These are phyloP conservation scores for Ectropis crepuscularia DNA, from an alignment of 2,888 invertebrate species.

Conservation along the genomic window DNA sequence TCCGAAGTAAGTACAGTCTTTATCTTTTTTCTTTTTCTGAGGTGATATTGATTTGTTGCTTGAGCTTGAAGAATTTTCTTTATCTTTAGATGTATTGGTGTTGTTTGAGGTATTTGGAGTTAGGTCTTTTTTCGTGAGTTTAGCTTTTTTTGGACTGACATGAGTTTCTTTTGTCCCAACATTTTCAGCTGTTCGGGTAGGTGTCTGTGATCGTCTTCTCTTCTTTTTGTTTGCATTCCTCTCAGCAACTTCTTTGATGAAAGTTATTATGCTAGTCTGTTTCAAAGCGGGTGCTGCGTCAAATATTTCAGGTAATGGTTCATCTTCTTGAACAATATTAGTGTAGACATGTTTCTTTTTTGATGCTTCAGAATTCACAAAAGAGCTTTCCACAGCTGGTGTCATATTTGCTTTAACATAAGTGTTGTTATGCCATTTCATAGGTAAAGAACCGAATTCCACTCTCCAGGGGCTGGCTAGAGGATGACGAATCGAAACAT, in stretches of 20 bases:
- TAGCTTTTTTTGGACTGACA: conserved; percentile 43
- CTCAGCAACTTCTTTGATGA: conserved; percentile 72
- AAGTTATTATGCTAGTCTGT: conserved; percentile 78
- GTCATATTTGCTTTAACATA: conserved; percentile 81
- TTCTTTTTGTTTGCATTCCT: conserved; percentile 67
- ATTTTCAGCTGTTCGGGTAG: conserved; percentile 59
- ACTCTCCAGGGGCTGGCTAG: conserved; percentile 78
- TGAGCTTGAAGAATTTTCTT: conserved; percentile 44
- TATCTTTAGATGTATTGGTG: conserved; percentile 46
- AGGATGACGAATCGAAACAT: conserved; percentile 64
- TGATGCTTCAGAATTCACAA: conserved; percentile 59
- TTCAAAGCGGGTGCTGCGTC: conserved; percentile 59
- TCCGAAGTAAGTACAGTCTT: conserved; percentile 71
- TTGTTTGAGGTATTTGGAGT: conserved; percentile 35
- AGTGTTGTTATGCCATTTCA: conserved; percentile 76
- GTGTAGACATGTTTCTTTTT: conserved; percentile 79
- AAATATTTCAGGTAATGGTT: conserved; percentile 54
- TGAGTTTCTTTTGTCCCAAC: conserved; percentile 33
- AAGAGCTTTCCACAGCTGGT: conserved; percentile 77
- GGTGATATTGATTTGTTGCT: conserved; percentile 38
- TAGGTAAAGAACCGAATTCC: conserved; percentile 71
- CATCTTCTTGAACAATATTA: conserved; percentile 59
- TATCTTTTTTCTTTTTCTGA: conserved; percentile 51
- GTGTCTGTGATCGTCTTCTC: conserved; percentile 55
- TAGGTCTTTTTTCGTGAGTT: conserved; percentile 8